Base-by-base conservation (phyloP, 2,888 invertebrate species). In the Leucozona laternaria region DNA sequence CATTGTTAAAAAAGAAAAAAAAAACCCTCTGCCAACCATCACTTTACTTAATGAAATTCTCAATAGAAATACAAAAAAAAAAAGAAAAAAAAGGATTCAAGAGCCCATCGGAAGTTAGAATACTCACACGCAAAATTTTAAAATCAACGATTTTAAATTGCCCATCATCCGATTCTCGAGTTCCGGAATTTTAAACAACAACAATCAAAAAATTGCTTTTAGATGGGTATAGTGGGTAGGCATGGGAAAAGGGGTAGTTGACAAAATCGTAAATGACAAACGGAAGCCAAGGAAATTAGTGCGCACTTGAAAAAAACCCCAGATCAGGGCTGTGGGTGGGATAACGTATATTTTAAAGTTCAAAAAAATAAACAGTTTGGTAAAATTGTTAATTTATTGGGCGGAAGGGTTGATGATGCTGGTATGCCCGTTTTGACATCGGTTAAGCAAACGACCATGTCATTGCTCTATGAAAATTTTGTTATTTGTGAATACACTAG, bases 111-210 rank as follows among this genome's bases (percentile, higher is more conserved):
- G 86, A 86, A 82, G 53, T 60, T 60, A 71, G 40, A 40, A 79
- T 66, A 82, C 78, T 86, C 86, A 71, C 86, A 86, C 82, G 78
- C 82, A 86, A 82, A 64, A 86, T 79, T 86, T 86, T 86, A 82
- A 86, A 86, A 86, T 86, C 82, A 86, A 86, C 86, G 86, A 75
- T 78, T 86, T 86, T 66, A 82, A 86, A 86, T 86, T 70, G 58
- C 58, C 86, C 82, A 86, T 82, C 78, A 82, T 86, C 82, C 82
- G 66, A 86, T 86, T 40, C 55, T 31, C 66, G 31, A 64, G 48
- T 64, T 77, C 80, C 40, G 73, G 72, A n/a, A 53, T 37, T 53
- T 68, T 37, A 66, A 66, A 25, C n/a, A n/a, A n/a, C n/a, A 68
- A 37, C 25, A 64, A 28, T 37, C 22, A 2, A 45, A 15, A 68